Conservation (phyloP, 2,113 vertebrate species). For the Sphyrna mokarran region DNA sequence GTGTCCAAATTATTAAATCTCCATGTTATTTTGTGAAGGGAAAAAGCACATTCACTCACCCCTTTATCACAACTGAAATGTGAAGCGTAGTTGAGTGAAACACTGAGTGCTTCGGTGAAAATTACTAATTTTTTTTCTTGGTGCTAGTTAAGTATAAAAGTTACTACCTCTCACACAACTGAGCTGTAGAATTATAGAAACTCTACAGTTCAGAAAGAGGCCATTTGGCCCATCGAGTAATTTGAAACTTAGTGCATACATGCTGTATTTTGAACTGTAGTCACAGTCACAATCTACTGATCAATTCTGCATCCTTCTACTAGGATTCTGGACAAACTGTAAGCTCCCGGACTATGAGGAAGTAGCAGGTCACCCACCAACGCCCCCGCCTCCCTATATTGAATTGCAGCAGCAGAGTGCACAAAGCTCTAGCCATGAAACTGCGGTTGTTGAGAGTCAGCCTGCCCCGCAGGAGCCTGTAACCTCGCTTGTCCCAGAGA, state of each 20-base stretch:
- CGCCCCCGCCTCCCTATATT: conserved; percentile 69
- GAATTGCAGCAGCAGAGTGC: conserved; percentile 43
- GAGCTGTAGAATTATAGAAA: too few relatives aligned
- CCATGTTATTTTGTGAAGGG: neutral
- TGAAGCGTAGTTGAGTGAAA: neutral
- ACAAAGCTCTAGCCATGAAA: neutral
- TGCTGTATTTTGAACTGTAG: neutral
- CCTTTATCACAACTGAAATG: neutral
- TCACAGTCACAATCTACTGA: neutral
- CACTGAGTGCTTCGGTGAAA: neutral
- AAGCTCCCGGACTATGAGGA: conserved; percentile 73
- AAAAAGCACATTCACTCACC: neutral
- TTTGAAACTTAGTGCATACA: neutral
- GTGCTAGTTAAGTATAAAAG: neutral
- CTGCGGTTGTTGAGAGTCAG: neutral
- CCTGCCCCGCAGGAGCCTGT: conserved; percentile 46
- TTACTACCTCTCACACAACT: neutral
- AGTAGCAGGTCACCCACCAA: conserved; percentile 66
- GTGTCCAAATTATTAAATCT: neutral
- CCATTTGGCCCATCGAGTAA: too few relatives aligned
- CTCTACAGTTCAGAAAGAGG: too few relatives aligned
- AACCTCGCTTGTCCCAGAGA: neutral
- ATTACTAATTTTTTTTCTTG: neutral
- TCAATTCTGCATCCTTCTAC: conserved; percentile 26
- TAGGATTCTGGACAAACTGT: conserved; percentile 71